Evolutionary conservation across 2,888 invertebrate species (phyloP), one percentile per base, ranked within the genome.

Genomic region (Drosophila nigritarsus): DNA sequence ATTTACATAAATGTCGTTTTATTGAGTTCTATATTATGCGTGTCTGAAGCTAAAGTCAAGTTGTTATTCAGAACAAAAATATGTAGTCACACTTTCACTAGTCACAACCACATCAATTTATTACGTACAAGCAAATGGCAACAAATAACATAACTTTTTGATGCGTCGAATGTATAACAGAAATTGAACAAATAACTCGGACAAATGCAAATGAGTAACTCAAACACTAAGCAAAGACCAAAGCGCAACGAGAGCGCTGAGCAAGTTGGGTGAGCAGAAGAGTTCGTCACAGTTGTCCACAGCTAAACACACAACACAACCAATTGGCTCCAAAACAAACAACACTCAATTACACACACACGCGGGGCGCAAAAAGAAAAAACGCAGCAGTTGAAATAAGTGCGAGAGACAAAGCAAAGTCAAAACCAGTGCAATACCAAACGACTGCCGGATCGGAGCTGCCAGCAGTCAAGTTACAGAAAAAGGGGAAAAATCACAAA

Each of bases 161-260:
- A 11, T 38, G 56, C 65, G 59, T 42, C 49, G 65, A 51, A 72
- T 65, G 71, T 75, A 78, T 82, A 73, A 77, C 76, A 75, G 51
- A 65, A 58, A 73, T 50, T 58, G 30, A 55, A 62, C 77, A 80
- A 69, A 75, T 50, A 59, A 48, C 64, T 75, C 64, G 55, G 45
- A 68, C 65, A 60, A 81, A 86, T 86, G 87, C 82, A 86, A 87
- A 87, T 84, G 75, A 75, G 63, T 81, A 78, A 88, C 72, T 78
- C 86, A 87, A 87, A 87, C 76, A 87, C 27, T 20, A 48, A 66
- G 70, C 66, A 53, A 63, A 56, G 49, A 59, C 58, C 61, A 78
- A 74, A 75, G 64, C 65, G 70, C 77, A 79, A 40, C 38, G 71
- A 71, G 66, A 79, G 74, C 63, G 56, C 50, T 32, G 45, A 32